Base-by-base conservation (phyloP, 2,113 vertebrate genomes). In the Ia io region DNA sequence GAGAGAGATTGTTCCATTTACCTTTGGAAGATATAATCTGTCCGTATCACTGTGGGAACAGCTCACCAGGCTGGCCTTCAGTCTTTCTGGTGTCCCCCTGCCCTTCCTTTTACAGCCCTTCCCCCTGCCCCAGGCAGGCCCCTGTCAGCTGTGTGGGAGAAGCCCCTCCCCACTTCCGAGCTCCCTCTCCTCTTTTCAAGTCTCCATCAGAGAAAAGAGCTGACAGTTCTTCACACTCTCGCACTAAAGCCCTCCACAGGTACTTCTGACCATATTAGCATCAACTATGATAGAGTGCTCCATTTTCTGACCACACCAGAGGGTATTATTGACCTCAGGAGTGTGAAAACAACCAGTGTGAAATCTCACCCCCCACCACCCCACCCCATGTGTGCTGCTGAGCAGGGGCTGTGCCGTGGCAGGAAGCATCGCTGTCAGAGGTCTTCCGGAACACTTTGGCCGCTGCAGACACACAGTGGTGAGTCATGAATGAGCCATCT, bases 91-190 rank as follows among this genome's bases (percentile, higher is more conserved):
- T 37, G 37, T 42, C 11, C n/a, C 73, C 51, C 11, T 67, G 42
- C 2, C 20, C 1, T 28, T 83, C 65, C 37, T 32, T 32, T 20
- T 23, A 56, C 5, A 49, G 20, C 53, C 6, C 13, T 44, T 35
- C 2, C 65, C 63, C 30, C 23, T 44, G 89, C 30, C 44, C 51
- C 20, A 6, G 42, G 51, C 32, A 7, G 18, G 7, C 2, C 6
- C 44, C 51, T 5, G 3, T 69, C 25, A 42, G 32, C 17, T 30
- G 12, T 22, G 8, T 53, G 22, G 16, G 25, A 49, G 67, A 82
- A 20, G n/a, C 37, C n/a, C 28, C 28, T 16, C 3, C 0, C 0
- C 7, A 67, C 23, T 49, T 56, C 6, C 18, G 9, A 25, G 13
- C 25, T 71, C 42, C 2, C 53, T 56, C 18, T 74, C 49, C 7